Conservation (phyloP, 2,888 invertebrate species). For the Euphydryas editha region DNA sequence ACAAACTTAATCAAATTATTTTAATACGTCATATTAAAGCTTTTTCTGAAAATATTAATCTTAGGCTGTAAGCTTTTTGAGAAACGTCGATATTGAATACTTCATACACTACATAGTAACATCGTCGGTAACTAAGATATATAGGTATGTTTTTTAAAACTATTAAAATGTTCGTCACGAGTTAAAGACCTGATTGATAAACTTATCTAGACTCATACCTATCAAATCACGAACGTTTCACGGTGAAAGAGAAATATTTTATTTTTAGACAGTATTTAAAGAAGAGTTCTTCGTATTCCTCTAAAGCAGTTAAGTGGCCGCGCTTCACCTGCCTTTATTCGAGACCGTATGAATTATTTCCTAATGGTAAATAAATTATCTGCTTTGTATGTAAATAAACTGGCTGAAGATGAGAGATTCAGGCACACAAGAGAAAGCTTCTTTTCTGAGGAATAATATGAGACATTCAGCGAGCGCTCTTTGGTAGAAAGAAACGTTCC, state of each 20-base stretch:
- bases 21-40: no score
- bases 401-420: conserved; percentile 63
- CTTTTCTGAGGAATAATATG: conserved; percentile 60
- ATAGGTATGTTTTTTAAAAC: neutral
- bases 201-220: neutral
- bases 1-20: no score
- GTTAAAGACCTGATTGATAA: neutral
- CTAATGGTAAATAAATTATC: conserved; percentile 54
- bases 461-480: conserved; percentile 54
- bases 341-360: conserved; percentile 43
- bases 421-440: conserved; percentile 62
- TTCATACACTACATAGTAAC: conserved; percentile 61
- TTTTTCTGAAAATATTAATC: conserved; percentile 37
- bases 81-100: conserved; percentile 68
- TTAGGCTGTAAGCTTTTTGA: conserved; percentile 69
- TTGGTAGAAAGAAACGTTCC: conserved; percentile 60
- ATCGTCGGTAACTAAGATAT: conserved; percentile 54
- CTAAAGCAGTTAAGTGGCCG: conserved; percentile 38
- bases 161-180: no score
- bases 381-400: conserved; percentile 64
- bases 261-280: conserved; percentile 21
- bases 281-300: conserved; percentile 29
- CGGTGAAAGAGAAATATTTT: neutral
- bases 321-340: conserved; percentile 41
- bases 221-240: neutral